Evolutionary conservation across 2,113 vertebrate genomes (phyloP).

Genomic region (Labeo catla): DNA sequence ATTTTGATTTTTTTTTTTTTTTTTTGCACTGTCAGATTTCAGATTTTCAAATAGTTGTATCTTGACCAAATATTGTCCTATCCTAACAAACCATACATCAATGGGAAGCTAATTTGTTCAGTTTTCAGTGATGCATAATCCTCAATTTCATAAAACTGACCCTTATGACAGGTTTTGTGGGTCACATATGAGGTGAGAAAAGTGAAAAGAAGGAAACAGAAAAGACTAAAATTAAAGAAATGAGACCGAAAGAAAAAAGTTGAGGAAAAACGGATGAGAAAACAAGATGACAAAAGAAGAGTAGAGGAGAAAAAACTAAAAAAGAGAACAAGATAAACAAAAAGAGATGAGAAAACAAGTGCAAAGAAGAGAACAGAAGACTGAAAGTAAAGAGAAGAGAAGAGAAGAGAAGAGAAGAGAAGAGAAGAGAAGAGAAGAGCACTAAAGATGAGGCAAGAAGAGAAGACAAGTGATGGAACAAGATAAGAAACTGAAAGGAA

Average conservation of each 20-base stretch:
- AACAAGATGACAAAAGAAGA: not conserved
- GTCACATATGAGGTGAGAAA: not conserved
- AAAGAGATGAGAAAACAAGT: not conserved
- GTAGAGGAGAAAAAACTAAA: not conserved
- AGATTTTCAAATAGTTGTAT: too few species aligned
- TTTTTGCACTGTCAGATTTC: too few species aligned
- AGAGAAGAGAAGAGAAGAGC: not conserved
- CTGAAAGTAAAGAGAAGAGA: not conserved
- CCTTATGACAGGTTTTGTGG: too few species aligned
- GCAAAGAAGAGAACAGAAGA: not conserved
- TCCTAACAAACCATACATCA: too few species aligned
- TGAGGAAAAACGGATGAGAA: not conserved
- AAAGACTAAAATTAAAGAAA: not conserved
- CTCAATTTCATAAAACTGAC: too few species aligned
- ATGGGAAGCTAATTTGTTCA: too few species aligned
- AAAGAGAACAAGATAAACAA: not conserved
- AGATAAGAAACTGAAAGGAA: not conserved
- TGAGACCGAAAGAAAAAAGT: not conserved
- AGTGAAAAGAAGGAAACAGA: not conserved
- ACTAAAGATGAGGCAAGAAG: not conserved
- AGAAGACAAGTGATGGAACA: not conserved
- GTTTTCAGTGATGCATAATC: too few species aligned
- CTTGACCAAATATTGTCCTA: too few species aligned
- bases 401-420: slow-evolving; percentile 15
- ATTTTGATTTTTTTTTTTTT: too few species aligned